Base-by-base conservation (phyloP, 2,797 vertebrate species). In the Onychomys arenicola region DNA sequence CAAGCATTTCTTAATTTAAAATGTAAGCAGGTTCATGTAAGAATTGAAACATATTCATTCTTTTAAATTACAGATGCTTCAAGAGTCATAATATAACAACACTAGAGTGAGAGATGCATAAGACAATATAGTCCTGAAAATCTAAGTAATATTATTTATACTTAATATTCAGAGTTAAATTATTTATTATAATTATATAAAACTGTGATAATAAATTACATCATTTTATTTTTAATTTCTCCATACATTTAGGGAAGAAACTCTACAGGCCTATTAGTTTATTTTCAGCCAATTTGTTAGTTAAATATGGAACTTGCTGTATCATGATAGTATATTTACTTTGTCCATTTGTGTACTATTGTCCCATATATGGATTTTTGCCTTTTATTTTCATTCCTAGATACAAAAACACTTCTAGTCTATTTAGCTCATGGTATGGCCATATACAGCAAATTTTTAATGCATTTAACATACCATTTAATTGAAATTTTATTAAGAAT, bases 401-500 rank as follows among this genome's bases (percentile, higher is more conserved):
- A 37, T 91, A 52, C 65, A 55, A 86, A 49, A 25, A 73, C 59
- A 78, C 89, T 93, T 96, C 63, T 71, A 84, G 9, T 85, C 34
- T 69, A 37, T 37, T 96, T 83, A 95, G 14, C 21, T 34, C 59
- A 89, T 93, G 19, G 71, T 37, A 83, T 71, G 92, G 67, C 25
- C 29, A 90, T 57, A 88, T 83, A 95, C 67, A 93, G 9, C 89
- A 40, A 90, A 91, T 93, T 96, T 80, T 82, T 76, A 90, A 69
- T 25, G 95, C 95, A 55, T 85, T 97, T 76, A 43, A 94, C 90
- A 84, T 6, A 32, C 67, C 34, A 94, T 83, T 96, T 90, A 89
- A 93, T 9, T 95, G 17, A 94, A 37, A 95, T 97, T 97, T 93
- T 37, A 94, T 97, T 96, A 96, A 95, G 75, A 89, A 76, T 96